Evolutionary conservation across 2,113 vertebrate genomes (phyloP).

Genomic region (Corythoichthys intestinalis): DNA sequence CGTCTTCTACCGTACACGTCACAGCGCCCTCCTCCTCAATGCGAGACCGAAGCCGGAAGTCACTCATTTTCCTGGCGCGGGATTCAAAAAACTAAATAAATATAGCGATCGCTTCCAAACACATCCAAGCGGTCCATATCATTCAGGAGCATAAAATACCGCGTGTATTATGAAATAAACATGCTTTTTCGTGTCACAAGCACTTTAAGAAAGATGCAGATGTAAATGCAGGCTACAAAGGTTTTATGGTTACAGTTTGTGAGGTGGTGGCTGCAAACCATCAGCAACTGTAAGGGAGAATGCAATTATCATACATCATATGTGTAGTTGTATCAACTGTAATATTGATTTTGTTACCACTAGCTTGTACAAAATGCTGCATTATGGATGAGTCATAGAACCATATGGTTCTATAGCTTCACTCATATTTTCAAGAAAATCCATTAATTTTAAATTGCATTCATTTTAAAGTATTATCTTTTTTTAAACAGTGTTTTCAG

Average conservation of each 20-base stretch:
- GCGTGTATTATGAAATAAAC: too few relatives aligned
- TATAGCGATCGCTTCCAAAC: too few relatives aligned
- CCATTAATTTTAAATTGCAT: constrained; percentile 9
- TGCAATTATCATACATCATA: constrained; percentile 28
- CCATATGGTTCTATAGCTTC: constrained; percentile 10
- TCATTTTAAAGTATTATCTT: background rate
- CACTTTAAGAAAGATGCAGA: constrained; percentile 6
- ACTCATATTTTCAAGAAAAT: constrained; percentile 8
- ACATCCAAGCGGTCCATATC: too few relatives aligned
- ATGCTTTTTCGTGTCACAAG: too few relatives aligned
- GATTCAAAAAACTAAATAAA: too few relatives aligned
- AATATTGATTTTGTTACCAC: background rate
- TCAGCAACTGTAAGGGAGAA: background rate
- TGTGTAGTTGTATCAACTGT: constrained; percentile 4
- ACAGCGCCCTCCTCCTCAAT: too few relatives aligned
- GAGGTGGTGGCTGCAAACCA: constrained; percentile 11
- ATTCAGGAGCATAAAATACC: too few relatives aligned
- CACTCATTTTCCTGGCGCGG: too few relatives aligned
- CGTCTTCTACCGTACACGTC: too few relatives aligned
- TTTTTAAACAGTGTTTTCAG: constrained; percentile 3
- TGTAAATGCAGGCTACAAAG: constrained; percentile 9
- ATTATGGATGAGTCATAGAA: constrained; percentile 32
- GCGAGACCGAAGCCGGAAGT: too few relatives aligned
- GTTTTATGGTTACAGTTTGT: constrained; percentile 24
- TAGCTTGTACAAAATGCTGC: constrained; percentile 10